Evolutionary conservation across 92 coral and sea anemone species (phyloP).

Genomic region (Epizoanthus ramosus): DNA sequence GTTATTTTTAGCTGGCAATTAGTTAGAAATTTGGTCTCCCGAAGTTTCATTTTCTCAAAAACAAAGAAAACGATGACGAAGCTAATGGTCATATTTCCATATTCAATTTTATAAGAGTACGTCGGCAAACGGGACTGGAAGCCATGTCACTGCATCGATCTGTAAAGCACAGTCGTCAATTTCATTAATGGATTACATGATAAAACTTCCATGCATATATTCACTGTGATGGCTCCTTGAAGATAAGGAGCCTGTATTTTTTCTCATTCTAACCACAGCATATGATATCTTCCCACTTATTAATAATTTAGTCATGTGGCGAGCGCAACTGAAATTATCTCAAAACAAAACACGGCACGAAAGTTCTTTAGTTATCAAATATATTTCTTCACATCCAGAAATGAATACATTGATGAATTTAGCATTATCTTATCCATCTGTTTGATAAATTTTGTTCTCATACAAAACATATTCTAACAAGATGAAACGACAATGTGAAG

Average conservation of each 20-base stretch:
- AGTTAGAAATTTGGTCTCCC: neutral
- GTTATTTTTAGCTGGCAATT: neutral
- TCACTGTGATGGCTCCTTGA: neutral
- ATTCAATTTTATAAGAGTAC: neutral
- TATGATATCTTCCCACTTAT: slow-evolving; percentile 22
- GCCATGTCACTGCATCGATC: neutral
- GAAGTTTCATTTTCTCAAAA: neutral
- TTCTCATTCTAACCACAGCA: slow-evolving; percentile 13
- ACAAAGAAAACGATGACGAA: neutral
- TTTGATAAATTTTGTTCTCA: neutral
- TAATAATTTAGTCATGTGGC: slow-evolving; percentile 31
- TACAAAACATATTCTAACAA: neutral
- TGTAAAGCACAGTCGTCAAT: neutral
- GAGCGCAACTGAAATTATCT: slow-evolving; percentile 13
- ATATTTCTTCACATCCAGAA: neutral
- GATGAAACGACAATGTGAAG: neutral
- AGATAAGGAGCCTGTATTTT: slow-evolving; percentile 17
- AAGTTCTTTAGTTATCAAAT: neutral
- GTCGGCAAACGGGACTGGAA: neutral
- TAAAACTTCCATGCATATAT: neutral
- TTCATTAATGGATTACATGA: neutral
- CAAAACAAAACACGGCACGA: slow-evolving; percentile 20
- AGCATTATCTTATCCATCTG: neutral
- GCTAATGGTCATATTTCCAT: neutral
- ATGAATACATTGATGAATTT: neutral